Evolutionary conservation across 2,113 vertebrate species (phyloP), one percentile per base, ranked within the genome.

Genomic region (Leptobrachium leishanense): DNA sequence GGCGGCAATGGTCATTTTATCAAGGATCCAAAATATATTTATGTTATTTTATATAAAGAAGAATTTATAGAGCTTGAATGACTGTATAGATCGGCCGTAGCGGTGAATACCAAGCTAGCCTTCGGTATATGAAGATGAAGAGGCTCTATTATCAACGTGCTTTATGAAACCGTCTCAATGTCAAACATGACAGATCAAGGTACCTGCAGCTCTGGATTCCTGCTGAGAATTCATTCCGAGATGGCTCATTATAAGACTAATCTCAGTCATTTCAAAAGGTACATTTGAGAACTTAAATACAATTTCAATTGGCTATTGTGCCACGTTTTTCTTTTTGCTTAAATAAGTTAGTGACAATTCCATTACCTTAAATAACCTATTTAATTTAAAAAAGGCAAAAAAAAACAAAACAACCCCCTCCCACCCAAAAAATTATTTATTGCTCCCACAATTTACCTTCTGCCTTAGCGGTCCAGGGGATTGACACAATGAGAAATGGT

Each of bases 21-120:
- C 3, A n/a, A 62, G 79, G 78, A 78, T 82, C 77, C 83, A 64
- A 68, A 10, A 40, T 9, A 50, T 31, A 31, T 31, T 31, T 31
- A 31, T 31, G 20, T 31, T 31, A 1, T 31, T 31, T 31, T 31
- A 50, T 50, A 50, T 5, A 50, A 8, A 50, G 46, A 72, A 79
- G 68, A 70, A 75, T 83, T 86, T 75, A 74, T 31, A 67, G 76
- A 76, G 72, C 53, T 8, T 0, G 59, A 68, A 40, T 50, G 42
- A 3, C 44, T 50, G 0, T 68, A 62, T 67, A 54, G 20, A 62
- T 42, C 72, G 43, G 11, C 63, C 43, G 15, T 3, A 43, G 67
- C 43, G 68, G 50, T 0, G 20, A 69, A 39, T 74, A 68, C 11
- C 68, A 65, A 77, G 67, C 54, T 42, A 78, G 63, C 3, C 39